phyloP scores from a whole-genome alignment of 1,140 invertebrate genomes.

The Triops cancriformis region DNA sequence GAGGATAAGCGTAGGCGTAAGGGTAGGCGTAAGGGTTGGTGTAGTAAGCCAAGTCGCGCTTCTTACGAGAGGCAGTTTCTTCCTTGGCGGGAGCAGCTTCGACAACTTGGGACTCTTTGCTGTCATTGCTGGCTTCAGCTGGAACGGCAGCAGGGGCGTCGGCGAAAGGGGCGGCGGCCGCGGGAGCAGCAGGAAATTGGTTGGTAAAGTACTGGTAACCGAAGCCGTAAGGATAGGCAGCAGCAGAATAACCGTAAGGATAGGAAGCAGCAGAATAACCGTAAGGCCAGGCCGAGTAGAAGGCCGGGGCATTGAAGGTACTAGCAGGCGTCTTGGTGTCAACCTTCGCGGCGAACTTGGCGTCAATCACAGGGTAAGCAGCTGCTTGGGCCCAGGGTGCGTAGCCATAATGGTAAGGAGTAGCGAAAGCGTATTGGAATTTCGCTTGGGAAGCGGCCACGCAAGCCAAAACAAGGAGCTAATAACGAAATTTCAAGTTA shows the following conservation, averaged over 20 bases:
- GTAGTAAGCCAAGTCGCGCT: slow-evolving; percentile 18
- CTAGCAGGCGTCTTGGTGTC: slow-evolving; percentile 40
- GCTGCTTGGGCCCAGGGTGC: slow-evolving; percentile 33
- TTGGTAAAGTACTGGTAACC: slow-evolving; percentile 31
- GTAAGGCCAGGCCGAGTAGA: slow-evolving; percentile 4
- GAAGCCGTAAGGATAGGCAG: slow-evolving; percentile 33
- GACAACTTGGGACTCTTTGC: neutral
- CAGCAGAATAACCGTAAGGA: slow-evolving; percentile 36
- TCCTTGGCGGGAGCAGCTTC: slow-evolving; percentile 22
- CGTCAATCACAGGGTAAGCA: slow-evolving; percentile 34
- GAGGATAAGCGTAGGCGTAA: slow-evolving; percentile 24
- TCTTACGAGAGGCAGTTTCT: slow-evolving; percentile 13
- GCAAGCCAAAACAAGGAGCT: neutral
- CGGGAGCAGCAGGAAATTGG: slow-evolving; percentile 30
- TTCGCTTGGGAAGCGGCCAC: slow-evolving; percentile 7
- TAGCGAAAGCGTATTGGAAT: neutral
- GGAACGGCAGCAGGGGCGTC: slow-evolving; percentile 17
- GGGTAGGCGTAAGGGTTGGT: slow-evolving; percentile 19
- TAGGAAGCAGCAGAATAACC: slow-evolving; percentile 37
- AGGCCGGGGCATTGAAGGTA: slow-evolving; percentile 34
- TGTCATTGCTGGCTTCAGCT: slow-evolving; percentile 7
- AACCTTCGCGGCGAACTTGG: slow-evolving; percentile 39
- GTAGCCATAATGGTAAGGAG: slow-evolving; percentile 28
- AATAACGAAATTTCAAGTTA: neutral
- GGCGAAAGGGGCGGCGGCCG: slow-evolving; percentile 35